A percentile compares a stretch with the other conserved stretches of the same genome.
Conservation (phyloP, 2,888 invertebrate species). For the Himalopsyche kuldschensis region DNA sequence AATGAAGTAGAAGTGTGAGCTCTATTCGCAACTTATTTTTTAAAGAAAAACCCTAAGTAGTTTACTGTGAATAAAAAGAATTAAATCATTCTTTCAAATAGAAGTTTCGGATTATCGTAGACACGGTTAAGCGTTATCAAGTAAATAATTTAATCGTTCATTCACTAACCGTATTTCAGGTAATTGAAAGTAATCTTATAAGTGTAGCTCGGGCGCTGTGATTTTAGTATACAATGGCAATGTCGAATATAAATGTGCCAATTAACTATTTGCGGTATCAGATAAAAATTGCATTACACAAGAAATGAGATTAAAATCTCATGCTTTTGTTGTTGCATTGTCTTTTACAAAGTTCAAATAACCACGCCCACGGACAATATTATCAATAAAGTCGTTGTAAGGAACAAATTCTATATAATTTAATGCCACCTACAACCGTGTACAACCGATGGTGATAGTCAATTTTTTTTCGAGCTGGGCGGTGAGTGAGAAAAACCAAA, state of each 20-base stretch:
- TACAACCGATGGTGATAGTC: not conserved
- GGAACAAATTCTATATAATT: not conserved
- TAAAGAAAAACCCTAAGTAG: not conserved
- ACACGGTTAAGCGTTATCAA: no score
- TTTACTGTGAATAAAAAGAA: no score
- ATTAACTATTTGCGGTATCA: not conserved
- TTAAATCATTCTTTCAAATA: no score
- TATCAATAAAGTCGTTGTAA: not conserved
- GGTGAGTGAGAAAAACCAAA: no score
- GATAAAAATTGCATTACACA: not conserved
- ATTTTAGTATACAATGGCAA: not conserved
- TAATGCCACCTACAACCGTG: not conserved
- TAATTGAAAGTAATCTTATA: no score
- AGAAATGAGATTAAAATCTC: not conserved
- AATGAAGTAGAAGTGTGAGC: not conserved
- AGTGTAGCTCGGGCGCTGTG: no score
- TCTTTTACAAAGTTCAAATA: not conserved
- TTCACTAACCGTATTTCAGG: no score
- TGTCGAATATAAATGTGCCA: not conserved
- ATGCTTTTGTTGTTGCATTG: not conserved
- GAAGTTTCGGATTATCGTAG: no score
- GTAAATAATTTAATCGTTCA: no score
- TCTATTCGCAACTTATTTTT: not conserved
- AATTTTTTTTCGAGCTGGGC: not conserved
- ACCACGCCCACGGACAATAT: not conserved